Base-by-base conservation (phyloP, 2,888 invertebrate species). In the Cylindroiulus punctatus region DNA sequence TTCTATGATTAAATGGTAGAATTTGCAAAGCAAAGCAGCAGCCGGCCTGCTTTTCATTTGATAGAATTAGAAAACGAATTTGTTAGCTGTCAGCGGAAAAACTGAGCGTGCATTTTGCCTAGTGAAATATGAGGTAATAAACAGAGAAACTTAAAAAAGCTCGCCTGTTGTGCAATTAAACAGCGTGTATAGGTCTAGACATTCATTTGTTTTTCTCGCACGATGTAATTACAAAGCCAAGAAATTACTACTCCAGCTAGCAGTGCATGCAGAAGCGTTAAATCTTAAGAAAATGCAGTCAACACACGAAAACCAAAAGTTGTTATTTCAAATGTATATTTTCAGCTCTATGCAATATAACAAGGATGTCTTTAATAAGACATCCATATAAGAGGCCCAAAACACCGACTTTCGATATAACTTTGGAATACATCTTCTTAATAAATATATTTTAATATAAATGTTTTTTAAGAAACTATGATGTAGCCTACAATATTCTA, bases 111-210 rank as follows among this genome's bases (percentile, higher is more conserved):
- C 3, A 65, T 65, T 65, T n/a, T 12, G 2, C 26, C 7, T 26
- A 26, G 65, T 65, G 65, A 65, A 65, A 65, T 65, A 65, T 65
- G 65, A 26, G 65, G 65, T 65, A 65, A 65, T 65, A 65, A 65
- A 65, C 26, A 22, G 26, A 26, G 26, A 26, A 65, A 26, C 26
- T 65, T 52, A 52, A 65, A 65, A 65, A 65, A 65, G 26, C n/a
- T 65, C 22, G 65, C 65, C 65, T 65, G 26, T 52, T n/a, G 4
- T 10, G 65, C 65, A 65, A 65, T 65, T 65, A 65, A 65, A n/a
- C 65, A 26, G 26, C 65, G 26, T 10, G 22, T 2, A 65, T 65
- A 26, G n/a, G 65, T 26, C 65, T 65, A 65, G 65, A 65, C 65
- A 65, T 65, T 65, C 65, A 65, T 65, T 65, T 65, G 65, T 65